Evolutionary conservation across 1,140 invertebrate genomes (phyloP), one percentile per base, ranked within the genome.

Genomic region (Galleria mellonella): DNA sequence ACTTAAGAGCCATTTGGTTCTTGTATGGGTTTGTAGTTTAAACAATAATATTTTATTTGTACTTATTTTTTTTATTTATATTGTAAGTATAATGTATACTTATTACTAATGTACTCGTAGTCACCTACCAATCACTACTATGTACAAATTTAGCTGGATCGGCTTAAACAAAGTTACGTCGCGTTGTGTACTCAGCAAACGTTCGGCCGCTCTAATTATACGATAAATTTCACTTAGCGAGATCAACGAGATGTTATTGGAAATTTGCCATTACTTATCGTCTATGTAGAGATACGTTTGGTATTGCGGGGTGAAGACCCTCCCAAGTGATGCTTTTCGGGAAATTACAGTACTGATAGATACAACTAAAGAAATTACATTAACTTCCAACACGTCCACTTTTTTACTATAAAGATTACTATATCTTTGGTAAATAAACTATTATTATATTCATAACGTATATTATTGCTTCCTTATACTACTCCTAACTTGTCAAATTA

Each of bases 141-240:
- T 17, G 12, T 43, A 44, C 31, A 39, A 47, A 48, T 49, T 51
- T 47, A 49, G 41, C 41, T 46, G 46, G 42, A 47, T 41, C 44
- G 41, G 43, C 39, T 56, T 40, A 41, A 54, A 62, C 47, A 62
- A 70, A 73, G 67, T 71, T 62, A 72, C 61, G 67, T 47, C 39
- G 47, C 57, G 56, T 69, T 62, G 61, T 70, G 63, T 74, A 65
- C 66, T 67, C 62, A 62, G 54, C 57, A 55, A 61, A 66, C 62
- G 57, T 65, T 72, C 67, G 66, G 53, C 53, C 67, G 54, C 57
- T 58, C 68, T 79, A 78, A 82, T 78, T 73, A 74, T 73, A 67
- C 73, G 61, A 78, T 82, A 82, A 78, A 79, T 82, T 76, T 78
- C 66, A 78, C 67, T 84, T 78, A 75, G 65, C 47, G 60, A 72